Conservation (phyloP, 64 coral and sea anemone genomes). For the Dendrophyllia cribrosa region DNA sequence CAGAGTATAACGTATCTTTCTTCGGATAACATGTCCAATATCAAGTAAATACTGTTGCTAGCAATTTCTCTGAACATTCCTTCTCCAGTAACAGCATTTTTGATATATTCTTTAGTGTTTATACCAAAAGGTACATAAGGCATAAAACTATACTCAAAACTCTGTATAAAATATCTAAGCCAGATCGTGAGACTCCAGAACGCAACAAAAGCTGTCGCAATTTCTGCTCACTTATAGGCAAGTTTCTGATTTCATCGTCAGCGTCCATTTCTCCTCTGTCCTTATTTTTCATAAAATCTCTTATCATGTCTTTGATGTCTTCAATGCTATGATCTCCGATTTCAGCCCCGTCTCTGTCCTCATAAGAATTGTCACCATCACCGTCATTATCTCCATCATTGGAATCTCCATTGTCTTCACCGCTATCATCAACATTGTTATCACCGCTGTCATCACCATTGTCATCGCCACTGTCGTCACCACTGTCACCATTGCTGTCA, state of each 20-base stretch:
- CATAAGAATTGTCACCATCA: neutral
- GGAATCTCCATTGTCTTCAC: neutral
- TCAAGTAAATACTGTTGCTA: neutral
- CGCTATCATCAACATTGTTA: neutral
- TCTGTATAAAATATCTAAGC: neutral
- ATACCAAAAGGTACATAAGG: neutral
- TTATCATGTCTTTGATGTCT: conserved; percentile 3
- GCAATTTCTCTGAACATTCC: neutral
- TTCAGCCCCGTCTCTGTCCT: neutral
- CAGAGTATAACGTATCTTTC: too few relatives aligned
- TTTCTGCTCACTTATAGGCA: neutral
- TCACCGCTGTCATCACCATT: neutral
- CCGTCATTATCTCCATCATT: neutral
- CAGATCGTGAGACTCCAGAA: neutral
- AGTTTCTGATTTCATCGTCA: neutral
- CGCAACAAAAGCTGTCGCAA: neutral
- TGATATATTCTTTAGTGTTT: neutral
- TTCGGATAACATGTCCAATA: neutral
- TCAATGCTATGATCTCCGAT: neutral
- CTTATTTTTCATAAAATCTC: neutral
- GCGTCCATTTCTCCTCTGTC: conserved; percentile 11
- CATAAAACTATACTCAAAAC: neutral
- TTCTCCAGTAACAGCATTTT: neutral
- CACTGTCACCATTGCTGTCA: neutral
- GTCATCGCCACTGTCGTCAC: neutral